Evolutionary conservation across 2,797 vertebrate species (phyloP), one percentile per base, ranked within the genome.

Genomic region (Siniperca obscura): DNA sequence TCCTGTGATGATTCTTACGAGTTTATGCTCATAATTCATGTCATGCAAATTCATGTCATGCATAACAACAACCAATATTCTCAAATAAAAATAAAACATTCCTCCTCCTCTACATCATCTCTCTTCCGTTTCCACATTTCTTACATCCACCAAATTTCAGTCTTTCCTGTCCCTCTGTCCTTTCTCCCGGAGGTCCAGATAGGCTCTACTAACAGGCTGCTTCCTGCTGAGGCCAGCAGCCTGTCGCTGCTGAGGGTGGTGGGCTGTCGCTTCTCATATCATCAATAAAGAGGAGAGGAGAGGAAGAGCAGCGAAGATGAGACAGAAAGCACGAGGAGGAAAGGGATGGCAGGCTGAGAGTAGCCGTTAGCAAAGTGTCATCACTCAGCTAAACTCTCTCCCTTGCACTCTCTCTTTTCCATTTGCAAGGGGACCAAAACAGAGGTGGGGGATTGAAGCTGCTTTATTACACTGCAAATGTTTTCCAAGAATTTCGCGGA

Each of bases 401-500:
- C 40, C 52, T 77, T 42, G 38, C 55, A 59, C 82, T 80, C 65
- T 75, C 74, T 74, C 65, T 82, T 86, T 87, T 78, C 67, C 60
- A 60, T 74, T 83, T 70, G 44, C 78, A 71, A 42, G 67, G 78
- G 76, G 78, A 86, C 66, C 70, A 55, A 78, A 90, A 68, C 79
- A 78, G 72, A 27, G 2, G 40, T 7, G 0, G 40, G 71, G 70
- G 62, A 74, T 4, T 27, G 69, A 50, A 40, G 17, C 61, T 52
- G 61, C 65, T 86, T 90, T 86, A 87, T 82, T 85, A 81, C 72
- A 79, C 84, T 82, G 74, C 59, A 74, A 87, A 83, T 84, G 80
- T 82, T 90, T 87, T 89, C 80, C 48, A 78, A 84, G 81, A 82
- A 86, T 84, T 84, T 86, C 25, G 36, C 22, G 1, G 62, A 57